Evolutionary conservation across 2,113 vertebrate species (phyloP), one percentile per base, ranked within the genome.

Genomic region (Pomatorhinus ruficollis): DNA sequence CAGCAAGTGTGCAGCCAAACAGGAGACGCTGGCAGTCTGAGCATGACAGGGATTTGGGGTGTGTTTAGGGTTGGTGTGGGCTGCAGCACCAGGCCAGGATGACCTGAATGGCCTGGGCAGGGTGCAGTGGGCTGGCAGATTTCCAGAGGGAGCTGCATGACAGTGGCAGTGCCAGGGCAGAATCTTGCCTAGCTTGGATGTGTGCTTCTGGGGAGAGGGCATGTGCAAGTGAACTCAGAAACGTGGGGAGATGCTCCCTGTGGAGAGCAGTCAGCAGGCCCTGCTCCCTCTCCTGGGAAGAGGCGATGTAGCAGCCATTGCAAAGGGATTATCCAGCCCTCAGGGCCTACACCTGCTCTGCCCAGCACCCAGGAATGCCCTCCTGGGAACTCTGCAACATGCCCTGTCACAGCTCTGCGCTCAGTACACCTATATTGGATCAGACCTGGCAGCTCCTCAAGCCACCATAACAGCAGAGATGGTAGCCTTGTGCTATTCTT

Each of bases 31-130:
- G 86, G 75, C 53, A 69, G 8, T 14, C 65, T 61, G 52, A 45
- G 40, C 45, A 35, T 0, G 3, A 63, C 74, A 25, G 18, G 20
- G 27, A 47, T 8, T 13, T 2, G 1, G 17, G 9, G 12, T 66
- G 22, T 42, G 5, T 61, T 82, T 63, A 22, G 24, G 45, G 22
- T 8, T 70, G 39, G 30, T 15, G 35, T 65, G 37, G 53, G 54
- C n/a, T 77, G 27, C 63, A 81, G 54, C 16, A 80, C 13, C 14
- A 44, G 50, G 40, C 20, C 40, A 30, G 44, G 30, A 2, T 4
- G 53, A 12, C 16, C 16, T 42, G 30, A 44, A 14, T 20, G 19
- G 20, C 7, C 30, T 60, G 39, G 25, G 17, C 24, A 3, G 11
- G 33, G 35, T 10, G 5, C 11, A 2, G 0, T 40, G 57, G 47